phyloP scores from a whole-genome alignment of 2,113 vertebrate genomes.

The Callocephalon fimbriatum region DNA sequence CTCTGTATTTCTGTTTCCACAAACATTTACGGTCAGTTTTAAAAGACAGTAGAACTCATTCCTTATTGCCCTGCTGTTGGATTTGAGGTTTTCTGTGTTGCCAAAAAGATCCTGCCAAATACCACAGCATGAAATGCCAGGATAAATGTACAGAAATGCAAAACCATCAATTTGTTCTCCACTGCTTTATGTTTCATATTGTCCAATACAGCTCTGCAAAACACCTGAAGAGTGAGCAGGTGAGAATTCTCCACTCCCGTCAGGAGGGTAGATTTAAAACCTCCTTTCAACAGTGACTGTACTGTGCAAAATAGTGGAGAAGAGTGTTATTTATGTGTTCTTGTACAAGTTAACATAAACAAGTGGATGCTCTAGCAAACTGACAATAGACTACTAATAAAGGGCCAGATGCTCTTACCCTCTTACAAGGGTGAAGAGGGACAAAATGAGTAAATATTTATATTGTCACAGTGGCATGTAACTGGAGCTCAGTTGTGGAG shows the following conservation, averaged over 20 bases:
- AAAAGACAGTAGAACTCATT: not conserved
- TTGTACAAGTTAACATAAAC: not conserved
- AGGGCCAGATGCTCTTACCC: conserved; percentile 47
- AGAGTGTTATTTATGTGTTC: not conserved
- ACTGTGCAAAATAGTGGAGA: not conserved
- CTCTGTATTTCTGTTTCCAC: not conserved
- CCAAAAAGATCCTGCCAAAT: not conserved
- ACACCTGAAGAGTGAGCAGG: not conserved
- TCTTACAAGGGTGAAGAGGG: conserved; percentile 21
- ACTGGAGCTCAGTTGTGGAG: conserved; percentile 14
- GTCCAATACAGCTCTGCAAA: not conserved
- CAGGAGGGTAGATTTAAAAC: not conserved
- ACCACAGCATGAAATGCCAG: not conserved
- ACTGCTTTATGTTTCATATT: not conserved
- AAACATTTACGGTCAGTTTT: not conserved
- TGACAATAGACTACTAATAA: not conserved
- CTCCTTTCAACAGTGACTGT: not conserved
- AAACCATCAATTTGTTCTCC: not conserved
- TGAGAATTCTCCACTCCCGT: not conserved
- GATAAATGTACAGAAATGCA: not conserved
- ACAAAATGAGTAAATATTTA: conserved; percentile 56
- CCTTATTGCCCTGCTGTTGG: not conserved
- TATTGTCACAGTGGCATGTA: conserved; percentile 14
- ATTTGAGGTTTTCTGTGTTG: not conserved
- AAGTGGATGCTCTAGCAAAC: conserved; percentile 3